phyloP scores from a whole-genome alignment of 2,888 invertebrate genomes.

The Monochamus alternatus region DNA sequence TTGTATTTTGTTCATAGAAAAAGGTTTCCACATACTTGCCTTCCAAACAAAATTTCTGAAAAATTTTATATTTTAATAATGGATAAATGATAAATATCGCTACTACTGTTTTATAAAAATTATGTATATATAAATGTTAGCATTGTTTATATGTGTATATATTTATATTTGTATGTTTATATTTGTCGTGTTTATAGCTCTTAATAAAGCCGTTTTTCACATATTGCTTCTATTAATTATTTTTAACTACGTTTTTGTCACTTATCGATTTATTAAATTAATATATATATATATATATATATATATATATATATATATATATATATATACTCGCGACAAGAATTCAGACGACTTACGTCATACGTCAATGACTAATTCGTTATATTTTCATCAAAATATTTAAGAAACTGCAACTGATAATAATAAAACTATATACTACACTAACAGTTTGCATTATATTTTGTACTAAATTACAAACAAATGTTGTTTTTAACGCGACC shows the following conservation, averaged over 20 bases:
- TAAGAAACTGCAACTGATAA: too few relatives aligned
- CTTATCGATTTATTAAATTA: too few relatives aligned
- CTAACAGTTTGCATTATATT: too few relatives aligned
- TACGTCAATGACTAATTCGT: too few relatives aligned
- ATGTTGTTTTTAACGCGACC: too few relatives aligned
- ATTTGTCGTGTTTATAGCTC: slow-evolving; percentile 61
- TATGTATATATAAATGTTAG: slow-evolving; percentile 58
- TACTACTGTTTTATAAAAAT: slow-evolving; percentile 56
- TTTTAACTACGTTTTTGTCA: not conserved
- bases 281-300: too few relatives aligned
- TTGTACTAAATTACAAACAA: too few relatives aligned
- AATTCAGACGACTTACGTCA: too few relatives aligned
- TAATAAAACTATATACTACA: too few relatives aligned
- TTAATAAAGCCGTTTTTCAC: slow-evolving; percentile 42
- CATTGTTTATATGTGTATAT: slow-evolving; percentile 62
- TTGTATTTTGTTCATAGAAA: slow-evolving; percentile 7
- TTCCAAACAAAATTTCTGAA: slow-evolving; percentile 53
- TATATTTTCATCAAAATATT: too few relatives aligned
- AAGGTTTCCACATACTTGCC: slow-evolving; percentile 53
- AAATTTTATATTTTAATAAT: slow-evolving; percentile 43
- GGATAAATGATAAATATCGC: slow-evolving; percentile 49
- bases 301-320: too few relatives aligned
- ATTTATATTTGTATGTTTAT: slow-evolving; percentile 66
- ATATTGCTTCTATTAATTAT: not conserved
- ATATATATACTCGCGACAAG: too few relatives aligned